These are phyloP conservation scores for Saccopteryx leptura DNA, from an alignment of 2,113 vertebrate genomes.

Conservation along the genomic window DNA sequence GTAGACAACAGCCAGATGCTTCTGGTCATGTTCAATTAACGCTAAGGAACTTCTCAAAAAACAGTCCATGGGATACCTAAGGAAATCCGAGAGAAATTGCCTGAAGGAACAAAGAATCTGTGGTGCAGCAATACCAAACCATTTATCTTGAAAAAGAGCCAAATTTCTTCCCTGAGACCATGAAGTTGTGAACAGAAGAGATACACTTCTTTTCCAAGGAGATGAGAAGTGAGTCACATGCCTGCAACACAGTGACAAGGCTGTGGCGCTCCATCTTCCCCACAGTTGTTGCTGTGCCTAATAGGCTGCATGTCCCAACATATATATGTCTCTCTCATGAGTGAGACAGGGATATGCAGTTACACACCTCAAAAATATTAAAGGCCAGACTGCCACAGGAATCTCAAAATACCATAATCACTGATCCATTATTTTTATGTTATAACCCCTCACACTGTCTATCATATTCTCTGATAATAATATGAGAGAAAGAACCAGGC, in stretches of 20 bases:
- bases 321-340: conserved; percentile 80
- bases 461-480: conserved; percentile 31
- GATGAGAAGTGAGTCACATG: conserved; percentile 74
- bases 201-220: conserved; percentile 74
- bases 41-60: conserved; percentile 69
- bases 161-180: conserved; percentile 77
- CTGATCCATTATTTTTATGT: conserved; percentile 37
- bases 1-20: conserved; percentile 77
- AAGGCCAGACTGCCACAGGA: conserved; percentile 75
- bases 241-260: conserved; percentile 78
- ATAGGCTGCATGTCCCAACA: conserved; percentile 75
- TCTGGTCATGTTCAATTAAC: conserved; percentile 78
- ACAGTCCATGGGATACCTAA: conserved; percentile 68
- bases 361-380: conserved; percentile 64
- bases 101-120: conserved; percentile 77
- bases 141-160: conserved; percentile 80
- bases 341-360: conserved; percentile 59
- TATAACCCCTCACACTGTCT: conserved; percentile 20
- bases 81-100: conserved; percentile 72
- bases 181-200: conserved; percentile 76
- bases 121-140: conserved; percentile 55
- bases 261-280: conserved; percentile 68
- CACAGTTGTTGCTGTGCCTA: conserved; percentile 56
- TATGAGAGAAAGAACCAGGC: conserved; percentile 61
- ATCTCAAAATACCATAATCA: conserved; percentile 59